These are phyloP conservation scores for Anas bahamensis DNA, from an alignment of 2,797 vertebrate genomes.

Conservation along the genomic window DNA sequence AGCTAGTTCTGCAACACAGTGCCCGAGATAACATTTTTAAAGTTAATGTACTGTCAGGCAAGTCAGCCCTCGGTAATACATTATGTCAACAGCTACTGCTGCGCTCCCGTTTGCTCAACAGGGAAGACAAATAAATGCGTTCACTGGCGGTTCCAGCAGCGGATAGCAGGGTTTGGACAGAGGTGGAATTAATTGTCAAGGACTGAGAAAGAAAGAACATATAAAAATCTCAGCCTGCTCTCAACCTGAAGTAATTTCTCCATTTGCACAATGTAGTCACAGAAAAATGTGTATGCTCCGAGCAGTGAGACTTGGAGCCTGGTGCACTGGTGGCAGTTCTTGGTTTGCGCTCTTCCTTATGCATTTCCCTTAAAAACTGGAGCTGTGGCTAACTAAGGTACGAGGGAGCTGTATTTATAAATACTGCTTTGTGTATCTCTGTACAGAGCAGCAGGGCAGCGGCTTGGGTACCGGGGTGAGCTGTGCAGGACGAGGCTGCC, in stretches of 20 bases:
- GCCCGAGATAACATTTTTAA: neutral
- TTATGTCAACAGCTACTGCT: neutral
- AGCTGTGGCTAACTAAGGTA: neutral
- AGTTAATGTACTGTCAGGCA: neutral
- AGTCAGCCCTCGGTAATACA: neutral
- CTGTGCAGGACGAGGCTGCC: rapidly evolving
- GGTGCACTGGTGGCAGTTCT: neutral
- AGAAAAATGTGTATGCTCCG: neutral
- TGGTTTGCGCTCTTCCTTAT: neutral
- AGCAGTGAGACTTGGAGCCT: too few relatives aligned
- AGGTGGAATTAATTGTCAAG: neutral
- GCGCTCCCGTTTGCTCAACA: neutral
- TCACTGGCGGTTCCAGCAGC: neutral
- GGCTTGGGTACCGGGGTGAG: neutral
- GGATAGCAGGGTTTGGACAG: neutral
- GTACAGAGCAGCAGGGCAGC: neutral
- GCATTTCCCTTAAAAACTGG: neutral
- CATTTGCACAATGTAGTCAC: neutral
- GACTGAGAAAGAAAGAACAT: neutral
- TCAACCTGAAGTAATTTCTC: neutral
- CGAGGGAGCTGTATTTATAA: neutral
- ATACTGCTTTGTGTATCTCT: rapidly evolving
- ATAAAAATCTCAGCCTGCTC: neutral
- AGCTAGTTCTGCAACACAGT: neutral
- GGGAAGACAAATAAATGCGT: neutral